Percentiles rank a stretch among this genome's conserved stretches.
Evolutionary conservation across 1,140 invertebrate genomes (phyloP).

Genomic region (Diorhabda sublineata): DNA sequence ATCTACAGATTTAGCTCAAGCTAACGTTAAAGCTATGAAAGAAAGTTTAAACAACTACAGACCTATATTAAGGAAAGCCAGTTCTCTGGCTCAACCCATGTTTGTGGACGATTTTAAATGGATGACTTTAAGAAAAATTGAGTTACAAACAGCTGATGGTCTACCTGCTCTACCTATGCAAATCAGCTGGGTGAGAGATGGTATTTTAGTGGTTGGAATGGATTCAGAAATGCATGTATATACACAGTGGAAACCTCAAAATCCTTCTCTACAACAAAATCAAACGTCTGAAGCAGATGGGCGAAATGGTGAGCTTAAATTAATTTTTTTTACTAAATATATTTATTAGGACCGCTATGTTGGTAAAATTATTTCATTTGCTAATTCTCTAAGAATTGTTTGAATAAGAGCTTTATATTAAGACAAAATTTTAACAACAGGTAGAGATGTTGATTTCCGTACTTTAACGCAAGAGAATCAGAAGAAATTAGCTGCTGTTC

Average conservation of each 20-base stretch:
- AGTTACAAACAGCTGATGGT: conserved; percentile 90
- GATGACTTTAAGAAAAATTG: conserved; percentile 92
- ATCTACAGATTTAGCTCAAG: conserved; percentile 84
- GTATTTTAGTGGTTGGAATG: conserved; percentile 97
- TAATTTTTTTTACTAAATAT: neutral
- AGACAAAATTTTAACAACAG: neutral
- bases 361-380: neutral
- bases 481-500: conserved; percentile 71
- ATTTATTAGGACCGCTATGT: neutral
- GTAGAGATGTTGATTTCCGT: conserved; percentile 76
- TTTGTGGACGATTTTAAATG: conserved; percentile 87
- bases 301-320: conserved; percentile 27
- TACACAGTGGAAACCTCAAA: conserved; percentile 90
- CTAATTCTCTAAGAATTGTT: neutral
- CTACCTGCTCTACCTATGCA: conserved; percentile 95
- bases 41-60: conserved; percentile 56
- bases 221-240: conserved; percentile 99
- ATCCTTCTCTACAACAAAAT: conserved; percentile 37
- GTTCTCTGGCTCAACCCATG: conserved; percentile 76
- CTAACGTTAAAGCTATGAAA: conserved; percentile 72
- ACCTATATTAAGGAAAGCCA: conserved; percentile 80
- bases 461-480: conserved; percentile 68
- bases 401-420: neutral
- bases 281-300: conserved; percentile 28
- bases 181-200: conserved; percentile 96